These are phyloP conservation scores for Acleris cristana DNA, from an alignment of 2,888 invertebrate species.

Conservation along the genomic window DNA sequence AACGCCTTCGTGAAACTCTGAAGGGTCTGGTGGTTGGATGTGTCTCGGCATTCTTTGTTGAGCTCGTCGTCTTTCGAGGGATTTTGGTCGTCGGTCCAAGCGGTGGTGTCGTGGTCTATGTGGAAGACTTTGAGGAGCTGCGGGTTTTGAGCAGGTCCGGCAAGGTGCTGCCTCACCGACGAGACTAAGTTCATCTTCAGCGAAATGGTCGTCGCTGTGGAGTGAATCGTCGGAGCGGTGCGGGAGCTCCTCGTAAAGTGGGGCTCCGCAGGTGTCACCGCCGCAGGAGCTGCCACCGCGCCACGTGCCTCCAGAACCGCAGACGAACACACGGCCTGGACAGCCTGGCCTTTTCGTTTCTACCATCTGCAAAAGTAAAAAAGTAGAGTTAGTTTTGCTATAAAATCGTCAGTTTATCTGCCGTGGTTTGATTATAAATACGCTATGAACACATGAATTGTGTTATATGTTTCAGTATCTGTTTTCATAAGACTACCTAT, in stretches of 20 bases:
- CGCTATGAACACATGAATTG: too few species aligned
- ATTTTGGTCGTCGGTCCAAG: constrained; percentile 82
- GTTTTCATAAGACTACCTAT: too few species aligned
- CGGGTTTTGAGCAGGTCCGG: constrained; percentile 79
- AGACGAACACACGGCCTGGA: constrained; percentile 86
- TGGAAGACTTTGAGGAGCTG: constrained; percentile 77
- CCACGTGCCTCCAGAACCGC: constrained; percentile 81
- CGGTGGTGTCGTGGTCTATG: constrained; percentile 85
- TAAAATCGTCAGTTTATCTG: too few species aligned
- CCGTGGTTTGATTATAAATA: too few species aligned
- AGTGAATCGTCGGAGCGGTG: constrained; percentile 84
- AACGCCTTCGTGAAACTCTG: constrained; percentile 92
- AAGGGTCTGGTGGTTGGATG: constrained; percentile 87
- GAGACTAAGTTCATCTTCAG: constrained; percentile 90
- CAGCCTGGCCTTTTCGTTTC: constrained; percentile 87
- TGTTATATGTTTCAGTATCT: too few species aligned
- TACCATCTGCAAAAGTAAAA: constrained; percentile 85
- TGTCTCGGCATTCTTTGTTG: constrained; percentile 77
- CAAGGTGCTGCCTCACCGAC: constrained; percentile 79
- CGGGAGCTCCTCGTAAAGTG: constrained; percentile 92
- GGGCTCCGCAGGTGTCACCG: constrained; percentile 84
- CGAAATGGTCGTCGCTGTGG: constrained; percentile 93
- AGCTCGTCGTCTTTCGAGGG: constrained; percentile 79
- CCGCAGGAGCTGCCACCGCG: constrained; percentile 82
- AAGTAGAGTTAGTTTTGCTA: too few species aligned